A percentile compares a stretch with the other conserved stretches of the same genome.
phyloP scores from a whole-genome alignment of 2,113 vertebrate genomes.

The Sander vitreus region DNA sequence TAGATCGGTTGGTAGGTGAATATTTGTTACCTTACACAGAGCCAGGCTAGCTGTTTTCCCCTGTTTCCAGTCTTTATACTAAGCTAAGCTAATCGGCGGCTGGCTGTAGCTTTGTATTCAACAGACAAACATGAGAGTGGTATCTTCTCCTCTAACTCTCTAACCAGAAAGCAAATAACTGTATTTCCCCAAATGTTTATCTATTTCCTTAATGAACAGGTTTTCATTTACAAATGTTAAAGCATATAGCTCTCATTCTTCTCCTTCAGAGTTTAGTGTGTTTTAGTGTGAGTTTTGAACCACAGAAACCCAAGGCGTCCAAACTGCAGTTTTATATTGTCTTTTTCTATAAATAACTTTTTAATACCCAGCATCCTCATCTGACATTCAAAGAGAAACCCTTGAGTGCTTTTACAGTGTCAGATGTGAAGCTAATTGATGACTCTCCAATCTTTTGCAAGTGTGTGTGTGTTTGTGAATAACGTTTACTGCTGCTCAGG shows the following conservation, averaged over 20 bases:
- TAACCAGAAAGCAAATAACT: not conserved
- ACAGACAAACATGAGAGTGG: not conserved
- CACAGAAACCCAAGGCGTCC: slow-evolving; percentile 44
- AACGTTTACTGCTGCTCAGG: slow-evolving; percentile 20
- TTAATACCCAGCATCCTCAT: slow-evolving; percentile 40
- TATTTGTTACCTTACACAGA: not conserved
- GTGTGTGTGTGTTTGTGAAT: slow-evolving; percentile 12
- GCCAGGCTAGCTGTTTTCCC: not conserved
- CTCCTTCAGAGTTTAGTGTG: not conserved
- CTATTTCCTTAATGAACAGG: too few relatives aligned
- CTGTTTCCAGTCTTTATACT: not conserved
- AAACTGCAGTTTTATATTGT: slow-evolving; percentile 40
- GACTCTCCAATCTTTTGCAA: slow-evolving; percentile 30
- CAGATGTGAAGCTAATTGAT: slow-evolving; percentile 31
- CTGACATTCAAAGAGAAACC: slow-evolving; percentile 31
- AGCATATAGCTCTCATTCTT: not conserved
- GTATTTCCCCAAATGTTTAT: not conserved
- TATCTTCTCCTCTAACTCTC: not conserved
- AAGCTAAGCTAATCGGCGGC: not conserved
- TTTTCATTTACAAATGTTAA: slow-evolving; percentile 10
- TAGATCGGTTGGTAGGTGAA: not conserved
- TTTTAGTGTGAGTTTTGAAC: slow-evolving; percentile 23
- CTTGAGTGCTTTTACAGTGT: slow-evolving; percentile 48
- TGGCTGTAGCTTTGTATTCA: too few relatives aligned
- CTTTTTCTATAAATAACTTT: slow-evolving; percentile 51